Percentiles rank a stretch among this genome's conserved stretches.
These are phyloP conservation scores for Epirrhoe tristata DNA, from an alignment of 2,888 invertebrate species.

Conservation along the genomic window DNA sequence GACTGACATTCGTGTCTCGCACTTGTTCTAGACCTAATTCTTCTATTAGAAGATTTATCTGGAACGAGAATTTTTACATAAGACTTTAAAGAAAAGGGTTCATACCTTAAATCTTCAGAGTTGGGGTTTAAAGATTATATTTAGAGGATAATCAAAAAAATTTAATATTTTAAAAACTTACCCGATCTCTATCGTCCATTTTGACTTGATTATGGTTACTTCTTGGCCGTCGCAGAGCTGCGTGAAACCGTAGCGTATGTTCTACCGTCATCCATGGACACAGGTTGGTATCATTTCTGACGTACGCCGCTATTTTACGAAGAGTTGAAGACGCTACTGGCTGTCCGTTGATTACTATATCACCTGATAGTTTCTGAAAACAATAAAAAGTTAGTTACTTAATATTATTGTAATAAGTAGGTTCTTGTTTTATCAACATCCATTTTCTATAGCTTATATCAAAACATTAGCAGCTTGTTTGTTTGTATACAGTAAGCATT, in stretches of 20 bases:
- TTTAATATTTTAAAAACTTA: slow-evolving; percentile 59
- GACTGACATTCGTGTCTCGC: slow-evolving; percentile 92
- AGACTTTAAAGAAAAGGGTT: neutral
- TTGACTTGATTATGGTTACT: slow-evolving; percentile 86
- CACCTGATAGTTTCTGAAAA: slow-evolving; percentile 87
- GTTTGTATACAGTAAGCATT: no score
- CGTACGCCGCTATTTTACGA: slow-evolving; percentile 90
- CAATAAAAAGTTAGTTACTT: no score
- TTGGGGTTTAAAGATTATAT: neutral
- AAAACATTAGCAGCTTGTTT: no score
- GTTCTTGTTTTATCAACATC: neutral
- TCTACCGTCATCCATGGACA: slow-evolving; percentile 95
- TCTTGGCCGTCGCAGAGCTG: slow-evolving; percentile 88
- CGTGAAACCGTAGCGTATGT: slow-evolving; percentile 94
- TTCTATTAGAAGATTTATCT: slow-evolving; percentile 95
- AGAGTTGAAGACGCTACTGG: slow-evolving; percentile 90
- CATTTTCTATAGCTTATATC: neutral
- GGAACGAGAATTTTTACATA: slow-evolving; percentile 49
- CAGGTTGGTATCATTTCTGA: slow-evolving; percentile 90
- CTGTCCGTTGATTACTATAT: slow-evolving; percentile 95
- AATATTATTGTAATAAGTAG: no score
- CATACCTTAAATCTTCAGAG: neutral
- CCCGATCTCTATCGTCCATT: slow-evolving; percentile 90
- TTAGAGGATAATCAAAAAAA: neutral
- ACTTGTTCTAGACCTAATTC: slow-evolving; percentile 96